These are phyloP conservation scores for Epinotia demarniana DNA, from an alignment of 2,888 invertebrate species.

Conservation along the genomic window DNA sequence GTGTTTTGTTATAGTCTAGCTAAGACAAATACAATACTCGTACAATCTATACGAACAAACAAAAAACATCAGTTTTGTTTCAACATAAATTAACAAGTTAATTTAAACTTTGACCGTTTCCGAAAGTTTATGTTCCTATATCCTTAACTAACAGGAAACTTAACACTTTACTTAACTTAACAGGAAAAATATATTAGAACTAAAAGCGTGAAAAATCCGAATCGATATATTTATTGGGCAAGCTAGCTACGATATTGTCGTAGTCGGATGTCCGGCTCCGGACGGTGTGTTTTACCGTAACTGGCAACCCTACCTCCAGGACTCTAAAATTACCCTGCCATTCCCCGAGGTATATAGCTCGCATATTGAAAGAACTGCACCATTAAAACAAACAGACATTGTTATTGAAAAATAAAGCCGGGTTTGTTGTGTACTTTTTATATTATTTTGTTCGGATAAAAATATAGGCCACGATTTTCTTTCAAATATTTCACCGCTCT, in stretches of 20 bases:
- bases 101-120: background rate
- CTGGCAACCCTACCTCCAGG: background rate
- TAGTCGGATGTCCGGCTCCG: background rate
- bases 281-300: background rate
- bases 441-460: background rate
- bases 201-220: no score
- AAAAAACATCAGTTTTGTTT: background rate
- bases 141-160: no score
- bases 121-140: background rate
- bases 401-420: constrained; percentile 11
- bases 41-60: no score
- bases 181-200: no score
- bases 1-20: no score
- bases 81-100: background rate
- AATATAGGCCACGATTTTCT: background rate
- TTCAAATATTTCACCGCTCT: background rate
- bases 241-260: background rate
- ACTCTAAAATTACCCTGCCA: constrained; percentile 6
- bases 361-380: constrained; percentile 15
- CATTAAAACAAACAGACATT: constrained; percentile 7
- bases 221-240: no score
- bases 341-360: constrained; percentile 6
- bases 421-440: background rate
- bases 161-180: no score
- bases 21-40: no score